phyloP scores from a whole-genome alignment of 2,797 vertebrate species.

The Neostethus bicornis region DNA sequence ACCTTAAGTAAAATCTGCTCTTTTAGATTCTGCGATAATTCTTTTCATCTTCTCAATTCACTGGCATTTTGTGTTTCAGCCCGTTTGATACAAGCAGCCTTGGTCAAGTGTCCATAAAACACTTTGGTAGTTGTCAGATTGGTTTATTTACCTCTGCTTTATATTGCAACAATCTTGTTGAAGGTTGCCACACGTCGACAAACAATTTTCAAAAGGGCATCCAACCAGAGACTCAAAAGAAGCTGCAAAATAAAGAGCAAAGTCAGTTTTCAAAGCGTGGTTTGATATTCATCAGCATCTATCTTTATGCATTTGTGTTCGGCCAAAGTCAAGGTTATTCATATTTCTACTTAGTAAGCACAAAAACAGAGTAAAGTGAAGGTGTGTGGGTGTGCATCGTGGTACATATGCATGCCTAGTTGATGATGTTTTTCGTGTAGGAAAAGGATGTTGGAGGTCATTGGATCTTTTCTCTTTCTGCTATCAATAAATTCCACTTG shows the following conservation, averaged over 20 bases:
- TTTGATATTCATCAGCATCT: constrained; percentile 18
- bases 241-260: constrained; percentile 14
- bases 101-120: neutral
- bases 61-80: neutral
- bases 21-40: too few species aligned
- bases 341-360: neutral
- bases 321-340: constrained; percentile 15
- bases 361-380: neutral
- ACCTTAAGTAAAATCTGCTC: too few species aligned
- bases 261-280: constrained; percentile 8
- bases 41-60: neutral
- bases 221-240: constrained; percentile 6
- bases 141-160: constrained; percentile 24
- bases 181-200: constrained; percentile 25
- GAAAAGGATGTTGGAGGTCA: constrained; percentile 34
- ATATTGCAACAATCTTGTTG: constrained; percentile 14
- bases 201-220: constrained; percentile 5
- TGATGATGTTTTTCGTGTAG: neutral
- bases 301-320: constrained; percentile 15
- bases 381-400: neutral
- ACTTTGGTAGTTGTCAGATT: constrained; percentile 2
- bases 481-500: constrained; percentile 52
- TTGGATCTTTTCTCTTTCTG: constrained; percentile 47
- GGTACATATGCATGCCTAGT: neutral
- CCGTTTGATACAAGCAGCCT: neutral